phyloP scores from a whole-genome alignment of 2,113 vertebrate genomes.

The Caranx ignobilis region DNA sequence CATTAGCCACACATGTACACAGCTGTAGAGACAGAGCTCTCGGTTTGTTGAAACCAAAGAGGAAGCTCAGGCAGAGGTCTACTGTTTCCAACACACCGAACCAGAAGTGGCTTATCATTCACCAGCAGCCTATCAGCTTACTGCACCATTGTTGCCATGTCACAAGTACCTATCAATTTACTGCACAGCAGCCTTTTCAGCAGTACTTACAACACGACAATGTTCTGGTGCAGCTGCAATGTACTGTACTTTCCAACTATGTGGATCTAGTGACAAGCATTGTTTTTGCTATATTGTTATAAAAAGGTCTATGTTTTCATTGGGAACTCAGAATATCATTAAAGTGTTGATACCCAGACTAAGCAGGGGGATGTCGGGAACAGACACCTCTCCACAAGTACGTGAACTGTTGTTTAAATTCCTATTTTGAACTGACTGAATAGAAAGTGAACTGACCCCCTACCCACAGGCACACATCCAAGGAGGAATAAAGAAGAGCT shows the following conservation, averaged over 20 bases:
- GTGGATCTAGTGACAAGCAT: neutral
- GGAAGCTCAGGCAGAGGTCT: conserved; percentile 46
- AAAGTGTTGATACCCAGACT: neutral
- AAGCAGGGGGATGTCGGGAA: neutral
- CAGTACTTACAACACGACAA: neutral
- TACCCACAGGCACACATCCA: conserved; percentile 8
- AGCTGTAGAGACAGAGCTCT: conserved; percentile 59
- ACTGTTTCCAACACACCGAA: conserved; percentile 60
- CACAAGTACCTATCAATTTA: conserved; percentile 52
- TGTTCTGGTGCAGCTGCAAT: neutral
- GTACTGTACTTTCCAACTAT: neutral
- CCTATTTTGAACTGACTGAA: conserved; percentile 44
- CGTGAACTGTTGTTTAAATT: conserved; percentile 44
- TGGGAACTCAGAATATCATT: neutral
- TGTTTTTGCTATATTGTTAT: neutral
- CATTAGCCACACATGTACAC: conserved; percentile 23
- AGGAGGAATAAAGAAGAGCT: conserved; percentile 43
- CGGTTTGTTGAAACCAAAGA: conserved; percentile 72
- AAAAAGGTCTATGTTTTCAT: neutral
- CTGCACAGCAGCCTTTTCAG: conserved; percentile 14
- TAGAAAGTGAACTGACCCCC: conserved; percentile 42
- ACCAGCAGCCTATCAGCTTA: conserved; percentile 62
- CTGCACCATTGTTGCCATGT: conserved; percentile 60
- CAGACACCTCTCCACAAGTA: neutral
- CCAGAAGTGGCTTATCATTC: conserved; percentile 62